Conservation (phyloP, 2,113 vertebrate genomes). For the Apistogramma diplotaenia region DNA sequence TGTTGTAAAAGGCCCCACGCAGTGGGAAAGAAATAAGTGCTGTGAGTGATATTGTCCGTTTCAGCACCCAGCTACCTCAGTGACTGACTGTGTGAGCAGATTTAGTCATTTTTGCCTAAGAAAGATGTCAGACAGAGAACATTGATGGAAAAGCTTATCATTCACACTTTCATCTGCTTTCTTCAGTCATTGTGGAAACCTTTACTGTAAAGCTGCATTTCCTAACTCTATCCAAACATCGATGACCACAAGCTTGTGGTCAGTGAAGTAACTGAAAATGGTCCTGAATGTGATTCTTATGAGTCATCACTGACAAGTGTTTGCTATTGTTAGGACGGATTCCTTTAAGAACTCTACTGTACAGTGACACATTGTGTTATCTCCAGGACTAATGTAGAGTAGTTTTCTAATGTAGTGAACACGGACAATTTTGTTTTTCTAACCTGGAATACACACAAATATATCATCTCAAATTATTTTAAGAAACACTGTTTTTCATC, state of each 20-base stretch:
- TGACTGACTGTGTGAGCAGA: conserved; percentile 5
- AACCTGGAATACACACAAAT: conserved; percentile 9
- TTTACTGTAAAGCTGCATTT: conserved; percentile 15
- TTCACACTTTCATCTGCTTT: background rate
- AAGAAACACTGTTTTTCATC: background rate
- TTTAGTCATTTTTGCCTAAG: conserved; percentile 15
- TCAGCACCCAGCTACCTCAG: conserved; percentile 51
- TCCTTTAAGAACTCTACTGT: conserved; percentile 18
- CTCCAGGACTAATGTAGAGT: conserved; percentile 31
- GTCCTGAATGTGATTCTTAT: conserved; percentile 13
- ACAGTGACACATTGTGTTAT: conserved; percentile 14
- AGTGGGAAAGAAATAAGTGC: background rate
- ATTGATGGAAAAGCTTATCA: conserved; percentile 13
- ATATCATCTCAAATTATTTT: conserved; percentile 22
- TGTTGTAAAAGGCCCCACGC: background rate
- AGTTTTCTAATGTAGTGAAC: conserved; percentile 32
- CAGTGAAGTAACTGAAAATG: conserved; percentile 15
- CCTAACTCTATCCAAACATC: background rate
- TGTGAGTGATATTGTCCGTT: background rate
- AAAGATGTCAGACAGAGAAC: conserved; percentile 7
- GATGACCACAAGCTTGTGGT: conserved; percentile 24
- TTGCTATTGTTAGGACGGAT: conserved; percentile 8
- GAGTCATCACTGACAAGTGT: conserved; percentile 20
- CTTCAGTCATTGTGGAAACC: conserved; percentile 12
- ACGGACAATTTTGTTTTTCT: conserved; percentile 10